A percentile compares a stretch with the other conserved stretches of the same genome.
These are phyloP conservation scores for Phalacrocorax brasilianus DNA, from an alignment of 2,113 vertebrate genomes.

Conservation along the genomic window DNA sequence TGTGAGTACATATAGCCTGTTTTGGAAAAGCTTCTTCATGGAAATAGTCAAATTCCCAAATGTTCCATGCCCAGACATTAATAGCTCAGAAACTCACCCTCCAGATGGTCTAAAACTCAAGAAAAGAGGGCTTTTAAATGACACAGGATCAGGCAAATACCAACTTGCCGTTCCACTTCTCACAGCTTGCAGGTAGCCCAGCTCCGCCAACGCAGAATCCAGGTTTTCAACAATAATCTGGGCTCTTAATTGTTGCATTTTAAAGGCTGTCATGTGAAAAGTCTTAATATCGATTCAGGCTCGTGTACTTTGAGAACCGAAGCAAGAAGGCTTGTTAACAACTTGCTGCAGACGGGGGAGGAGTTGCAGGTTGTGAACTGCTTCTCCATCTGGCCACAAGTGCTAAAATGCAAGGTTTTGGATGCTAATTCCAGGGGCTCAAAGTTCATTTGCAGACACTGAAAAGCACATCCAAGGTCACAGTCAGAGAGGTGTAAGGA, in stretches of 20 bases:
- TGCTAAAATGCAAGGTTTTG: background rate
- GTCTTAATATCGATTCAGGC: background rate
- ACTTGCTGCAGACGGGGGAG: background rate
- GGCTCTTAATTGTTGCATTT: background rate
- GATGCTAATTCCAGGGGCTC: fast-evolving
- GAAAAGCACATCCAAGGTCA: background rate
- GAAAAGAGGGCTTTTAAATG: background rate
- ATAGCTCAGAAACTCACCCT: background rate
- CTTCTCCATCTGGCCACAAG: background rate
- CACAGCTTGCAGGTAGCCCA: background rate
- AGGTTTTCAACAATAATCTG: background rate
- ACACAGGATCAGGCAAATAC: background rate
- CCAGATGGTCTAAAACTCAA: background rate
- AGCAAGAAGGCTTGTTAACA: background rate
- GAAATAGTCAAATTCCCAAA: background rate
- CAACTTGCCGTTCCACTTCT: background rate
- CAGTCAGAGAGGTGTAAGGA: background rate
- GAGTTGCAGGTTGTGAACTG: background rate
- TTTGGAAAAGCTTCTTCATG: background rate
- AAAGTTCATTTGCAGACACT: background rate
- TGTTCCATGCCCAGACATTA: background rate
- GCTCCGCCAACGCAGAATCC: background rate
- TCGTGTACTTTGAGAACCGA: background rate
- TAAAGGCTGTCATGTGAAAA: background rate
- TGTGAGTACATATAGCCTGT: background rate